Evolutionary conservation across 2,113 vertebrate species (phyloP).

Genomic region (Cephalophus harveyi): DNA sequence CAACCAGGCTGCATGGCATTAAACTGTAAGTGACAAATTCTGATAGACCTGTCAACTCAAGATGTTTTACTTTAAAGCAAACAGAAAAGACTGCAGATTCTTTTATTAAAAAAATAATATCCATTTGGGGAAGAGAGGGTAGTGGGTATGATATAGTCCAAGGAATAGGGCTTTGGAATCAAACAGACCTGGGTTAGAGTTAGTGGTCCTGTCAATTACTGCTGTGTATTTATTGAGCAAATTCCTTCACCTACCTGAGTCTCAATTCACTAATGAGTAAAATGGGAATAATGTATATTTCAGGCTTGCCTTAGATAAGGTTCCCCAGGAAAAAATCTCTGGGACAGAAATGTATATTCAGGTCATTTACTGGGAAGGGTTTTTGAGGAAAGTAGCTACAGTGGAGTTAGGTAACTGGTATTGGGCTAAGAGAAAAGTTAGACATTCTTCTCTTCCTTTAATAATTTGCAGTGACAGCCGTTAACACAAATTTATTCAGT

Average conservation of each 20-base stretch:
- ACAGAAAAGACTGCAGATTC: constrained; percentile 29
- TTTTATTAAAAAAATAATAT: constrained; percentile 49
- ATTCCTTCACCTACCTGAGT: background rate
- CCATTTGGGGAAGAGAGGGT: background rate
- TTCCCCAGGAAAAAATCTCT: background rate
- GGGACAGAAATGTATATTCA: background rate
- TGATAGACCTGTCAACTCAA: constrained; percentile 69
- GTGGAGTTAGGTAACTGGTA: background rate
- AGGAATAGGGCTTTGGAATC: background rate
- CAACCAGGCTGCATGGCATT: background rate
- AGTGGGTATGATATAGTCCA: background rate
- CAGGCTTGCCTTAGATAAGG: background rate
- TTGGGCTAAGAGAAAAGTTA: background rate
- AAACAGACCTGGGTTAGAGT: background rate
- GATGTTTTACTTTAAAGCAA: constrained; percentile 63
- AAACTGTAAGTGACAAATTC: constrained; percentile 64
- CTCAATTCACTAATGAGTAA: background rate
- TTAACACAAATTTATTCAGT: background rate
- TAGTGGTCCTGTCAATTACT: background rate
- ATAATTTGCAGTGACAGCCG: background rate
- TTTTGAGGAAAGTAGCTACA: background rate
- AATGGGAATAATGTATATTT: background rate
- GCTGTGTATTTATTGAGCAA: background rate
- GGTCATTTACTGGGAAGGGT: background rate
- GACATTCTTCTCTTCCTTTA: background rate